Conservation (phyloP, 1,140 invertebrate genomes). For the Drosophila lowei region DNA sequence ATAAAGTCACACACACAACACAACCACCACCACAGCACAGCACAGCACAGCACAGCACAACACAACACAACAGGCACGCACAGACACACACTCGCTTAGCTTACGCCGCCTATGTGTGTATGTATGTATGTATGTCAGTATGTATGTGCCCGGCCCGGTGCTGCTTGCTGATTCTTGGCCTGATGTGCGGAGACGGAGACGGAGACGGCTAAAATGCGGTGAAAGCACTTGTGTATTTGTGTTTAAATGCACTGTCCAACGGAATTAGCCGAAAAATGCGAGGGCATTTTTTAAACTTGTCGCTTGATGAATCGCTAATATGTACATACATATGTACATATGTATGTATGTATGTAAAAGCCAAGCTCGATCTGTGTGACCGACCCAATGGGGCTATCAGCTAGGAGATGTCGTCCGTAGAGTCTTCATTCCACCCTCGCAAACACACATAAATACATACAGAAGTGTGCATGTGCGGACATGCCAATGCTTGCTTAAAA, state of each 20-base stretch:
- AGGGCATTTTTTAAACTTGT: conserved; percentile 33
- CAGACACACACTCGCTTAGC: conserved; percentile 63
- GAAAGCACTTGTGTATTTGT: conserved; percentile 73
- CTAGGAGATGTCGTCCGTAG: too few species aligned
- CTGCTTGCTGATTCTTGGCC: conserved; percentile 58
- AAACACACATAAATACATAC: too few species aligned
- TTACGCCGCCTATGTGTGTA: conserved; percentile 50
- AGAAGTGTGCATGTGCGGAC: too few species aligned
- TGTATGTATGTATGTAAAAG: background rate
- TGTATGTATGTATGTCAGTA: background rate
- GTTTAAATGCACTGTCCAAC: conserved; percentile 47
- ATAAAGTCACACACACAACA: conserved; percentile 56
- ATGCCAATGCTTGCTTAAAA: conserved; percentile 14
- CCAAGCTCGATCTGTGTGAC: too few species aligned
- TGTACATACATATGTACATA: background rate
- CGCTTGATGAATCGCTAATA: conserved; percentile 21
- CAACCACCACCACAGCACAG: conserved; percentile 16
- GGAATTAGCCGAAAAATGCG: conserved; percentile 19
- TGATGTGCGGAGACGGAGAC: conserved; percentile 20
- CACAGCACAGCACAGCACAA: conserved; percentile 44
- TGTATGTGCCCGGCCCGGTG: conserved; percentile 33
- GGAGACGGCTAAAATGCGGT: conserved; percentile 68
- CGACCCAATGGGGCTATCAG: too few species aligned
- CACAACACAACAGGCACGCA: conserved; percentile 39
- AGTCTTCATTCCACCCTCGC: too few species aligned